Evolutionary conservation across 2,888 invertebrate species (phyloP), one percentile per base, ranked within the genome.

Genomic region (Uropetala carovei): DNA sequence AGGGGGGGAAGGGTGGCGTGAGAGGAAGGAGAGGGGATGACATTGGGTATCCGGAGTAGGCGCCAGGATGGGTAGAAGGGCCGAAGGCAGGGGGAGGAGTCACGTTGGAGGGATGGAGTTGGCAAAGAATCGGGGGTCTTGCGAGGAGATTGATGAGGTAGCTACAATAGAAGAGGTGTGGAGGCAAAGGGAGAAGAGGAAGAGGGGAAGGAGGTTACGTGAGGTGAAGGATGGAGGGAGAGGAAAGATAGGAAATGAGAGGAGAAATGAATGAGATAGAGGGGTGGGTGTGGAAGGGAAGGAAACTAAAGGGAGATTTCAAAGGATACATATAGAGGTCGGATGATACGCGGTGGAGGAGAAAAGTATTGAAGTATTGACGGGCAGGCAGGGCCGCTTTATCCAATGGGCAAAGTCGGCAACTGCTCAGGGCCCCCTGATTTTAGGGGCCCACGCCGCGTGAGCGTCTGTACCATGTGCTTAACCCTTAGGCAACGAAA

Each of bases 121-220:
- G 75, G 86, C 14, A 60, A 27, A 30, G 86, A 30, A 57, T 43
- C 0, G 89, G 75, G 43, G 43, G 43, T 43, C 43, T 43, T 43
- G 83, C 43, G 16, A 8, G 86, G 86, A 86, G 86, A 86, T 86
- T 60, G 60, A 30, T 59, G 86, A 86, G 59, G 27, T 64, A 30
- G 64, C 89, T 89, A 64, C 64, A 89, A 89, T 89, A 89, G 89
- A 89, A 89, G 60, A 59, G 59, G 59, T 86, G 60, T 30, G 30
- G 27, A 82, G 30, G 27, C 59, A 59, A 86, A 57, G 18, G 43
- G 43, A 43, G 43, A n/a, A n/a, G 56, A 83, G n/a, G 43, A 57
- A 82, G 83, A 30, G 13, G 82, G 30, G 75, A 22, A 27, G 22
- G 75, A 4, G 14, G 75, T 22, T n/a, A 13, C 18, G 84, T n/a